These are phyloP conservation scores for Lontra canadensis DNA, from an alignment of 2,113 vertebrate genomes.

Conservation along the genomic window DNA sequence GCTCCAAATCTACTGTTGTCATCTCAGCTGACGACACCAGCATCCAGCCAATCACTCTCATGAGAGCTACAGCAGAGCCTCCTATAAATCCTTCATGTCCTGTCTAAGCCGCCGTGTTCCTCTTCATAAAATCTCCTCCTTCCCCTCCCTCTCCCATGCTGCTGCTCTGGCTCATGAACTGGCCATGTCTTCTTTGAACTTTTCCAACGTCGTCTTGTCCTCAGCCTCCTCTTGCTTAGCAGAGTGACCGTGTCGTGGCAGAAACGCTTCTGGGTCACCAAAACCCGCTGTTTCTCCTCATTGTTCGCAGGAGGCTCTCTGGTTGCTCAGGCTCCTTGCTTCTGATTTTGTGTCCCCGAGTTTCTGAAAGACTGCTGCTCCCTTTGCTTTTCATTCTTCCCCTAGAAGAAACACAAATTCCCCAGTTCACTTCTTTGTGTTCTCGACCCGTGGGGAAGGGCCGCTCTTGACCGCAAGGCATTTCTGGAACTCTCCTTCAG, in stretches of 20 bases:
- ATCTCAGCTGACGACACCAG: not conserved
- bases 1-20: not conserved
- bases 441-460: not conserved
- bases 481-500: not conserved
- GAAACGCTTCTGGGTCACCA: too few relatives aligned
- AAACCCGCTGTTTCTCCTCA: accelerated
- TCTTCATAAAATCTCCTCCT: not conserved
- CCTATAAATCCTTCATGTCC: not conserved
- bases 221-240: too few relatives aligned
- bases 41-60: not conserved
- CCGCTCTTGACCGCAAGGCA: accelerated
- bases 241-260: accelerated
- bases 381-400: not conserved
- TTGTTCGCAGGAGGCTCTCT: too few relatives aligned
- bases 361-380: not conserved
- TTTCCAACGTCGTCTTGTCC: accelerated
- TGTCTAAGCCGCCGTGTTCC: not conserved
- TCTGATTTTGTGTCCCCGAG: not conserved
- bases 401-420: not conserved
- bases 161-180: accelerated
- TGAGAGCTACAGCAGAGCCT: not conserved
- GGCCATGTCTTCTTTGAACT: not conserved
- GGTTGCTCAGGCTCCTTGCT: too few relatives aligned
- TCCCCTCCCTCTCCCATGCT: not conserved
- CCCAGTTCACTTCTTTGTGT: too few relatives aligned